Conservation (phyloP, 2,888 invertebrate species). For the Eugnorisma glareosa region DNA sequence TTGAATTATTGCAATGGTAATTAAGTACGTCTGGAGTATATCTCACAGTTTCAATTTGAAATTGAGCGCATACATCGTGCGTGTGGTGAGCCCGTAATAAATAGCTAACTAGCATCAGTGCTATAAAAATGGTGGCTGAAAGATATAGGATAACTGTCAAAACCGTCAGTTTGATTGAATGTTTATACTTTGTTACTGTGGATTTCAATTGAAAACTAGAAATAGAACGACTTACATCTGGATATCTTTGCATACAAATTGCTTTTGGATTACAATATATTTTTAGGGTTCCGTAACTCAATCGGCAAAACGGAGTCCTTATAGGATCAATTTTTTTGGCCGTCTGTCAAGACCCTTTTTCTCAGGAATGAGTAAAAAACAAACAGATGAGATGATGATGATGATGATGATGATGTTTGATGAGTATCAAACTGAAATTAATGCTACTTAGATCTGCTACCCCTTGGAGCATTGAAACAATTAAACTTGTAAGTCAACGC, state of each 20-base stretch:
- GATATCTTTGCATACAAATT: conserved; percentile 34
- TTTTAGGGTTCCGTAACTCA: not conserved
- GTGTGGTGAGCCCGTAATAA: conserved; percentile 60
- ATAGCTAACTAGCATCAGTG: conserved; percentile 50
- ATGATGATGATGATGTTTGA: too few relatives aligned
- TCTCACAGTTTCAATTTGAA: conserved; percentile 67
- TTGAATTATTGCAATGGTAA: conserved; percentile 67
- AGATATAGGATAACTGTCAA: conserved; percentile 53
- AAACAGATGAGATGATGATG: too few relatives aligned
- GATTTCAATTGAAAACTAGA: conserved; percentile 45
- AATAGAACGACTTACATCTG: conserved; percentile 34
- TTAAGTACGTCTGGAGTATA: conserved; percentile 63
- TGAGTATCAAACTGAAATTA: too few relatives aligned
- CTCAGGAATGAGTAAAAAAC: too few relatives aligned
- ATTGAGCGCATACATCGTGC: conserved; percentile 60
- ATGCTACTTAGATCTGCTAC: too few relatives aligned
- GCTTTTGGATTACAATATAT: conserved; percentile 28
- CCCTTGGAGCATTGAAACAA: too few relatives aligned
- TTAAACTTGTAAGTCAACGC: too few relatives aligned
- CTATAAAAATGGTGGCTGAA: conserved; percentile 62
- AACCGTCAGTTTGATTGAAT: conserved; percentile 51
- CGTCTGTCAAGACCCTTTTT: too few relatives aligned
- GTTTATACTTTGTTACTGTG: conserved; percentile 50
- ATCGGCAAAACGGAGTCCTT: too few relatives aligned
- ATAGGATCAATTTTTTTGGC: too few relatives aligned